Evolutionary conservation across 2,113 vertebrate species (phyloP).

Genomic region (Pedetes capensis): DNA sequence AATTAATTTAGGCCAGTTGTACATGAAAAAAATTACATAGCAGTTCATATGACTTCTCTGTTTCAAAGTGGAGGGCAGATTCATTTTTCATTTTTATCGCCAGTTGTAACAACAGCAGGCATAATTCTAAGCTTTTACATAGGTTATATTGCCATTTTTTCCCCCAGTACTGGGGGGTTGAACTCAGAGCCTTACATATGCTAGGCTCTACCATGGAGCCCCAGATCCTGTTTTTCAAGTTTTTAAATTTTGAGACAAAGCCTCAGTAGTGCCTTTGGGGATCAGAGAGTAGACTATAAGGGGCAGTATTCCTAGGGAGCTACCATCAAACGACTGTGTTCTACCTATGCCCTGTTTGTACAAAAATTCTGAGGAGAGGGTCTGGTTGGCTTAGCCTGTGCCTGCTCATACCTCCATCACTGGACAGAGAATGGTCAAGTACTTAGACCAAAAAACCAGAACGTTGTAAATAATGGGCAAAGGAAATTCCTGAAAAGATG

Average conservation of each 20-base stretch:
- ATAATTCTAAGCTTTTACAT: not conserved
- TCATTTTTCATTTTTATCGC: not conserved
- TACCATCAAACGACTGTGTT: not conserved
- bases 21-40: not conserved
- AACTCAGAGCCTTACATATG: no score
- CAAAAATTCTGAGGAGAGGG: not conserved
- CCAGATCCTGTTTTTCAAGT: no score
- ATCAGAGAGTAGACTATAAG: not conserved
- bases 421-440: not conserved
- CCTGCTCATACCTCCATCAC: not conserved
- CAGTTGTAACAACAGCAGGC: not conserved
- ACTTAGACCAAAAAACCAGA: fast-evolving
- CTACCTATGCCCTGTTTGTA: not conserved
- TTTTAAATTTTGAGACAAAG: no score
- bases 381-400: not conserved
- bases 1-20: not conserved
- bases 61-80: not conserved
- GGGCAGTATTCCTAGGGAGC: not conserved
- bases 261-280: not conserved
- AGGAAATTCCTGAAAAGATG: not conserved
- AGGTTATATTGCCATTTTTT: no score
- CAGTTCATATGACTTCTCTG: not conserved
- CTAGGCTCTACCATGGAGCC: no score
- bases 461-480: not conserved
- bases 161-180: no score